Conservation (phyloP, 2,113 vertebrate genomes). For the Sialia sialis region DNA sequence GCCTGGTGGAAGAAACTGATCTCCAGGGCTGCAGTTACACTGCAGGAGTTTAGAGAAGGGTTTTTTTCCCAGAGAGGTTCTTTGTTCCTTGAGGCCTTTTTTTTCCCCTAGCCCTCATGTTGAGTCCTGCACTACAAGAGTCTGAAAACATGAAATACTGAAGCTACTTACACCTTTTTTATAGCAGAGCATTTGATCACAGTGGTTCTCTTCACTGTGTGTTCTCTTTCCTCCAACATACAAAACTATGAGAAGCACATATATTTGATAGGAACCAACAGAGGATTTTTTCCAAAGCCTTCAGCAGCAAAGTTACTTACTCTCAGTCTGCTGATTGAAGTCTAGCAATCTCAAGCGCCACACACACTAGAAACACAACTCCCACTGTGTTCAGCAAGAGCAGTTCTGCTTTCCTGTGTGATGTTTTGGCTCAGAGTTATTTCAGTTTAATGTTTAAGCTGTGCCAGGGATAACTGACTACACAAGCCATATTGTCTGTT, state of each 20-base stretch:
- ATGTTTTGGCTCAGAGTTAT: not conserved
- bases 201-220: not conserved
- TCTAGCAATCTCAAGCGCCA: not conserved
- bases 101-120: accelerated
- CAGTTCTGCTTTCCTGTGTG: not conserved
- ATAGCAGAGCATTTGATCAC: not conserved
- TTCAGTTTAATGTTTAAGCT: not conserved
- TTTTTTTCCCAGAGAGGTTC: not conserved
- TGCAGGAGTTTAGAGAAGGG: not conserved
- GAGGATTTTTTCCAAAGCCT: not conserved
- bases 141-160: not conserved
- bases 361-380: not conserved
- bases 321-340: not conserved
- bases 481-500: not conserved
- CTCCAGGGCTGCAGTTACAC: not conserved
- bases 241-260: not conserved
- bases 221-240: not conserved
- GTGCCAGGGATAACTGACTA: not conserved
- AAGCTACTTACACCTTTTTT: not conserved
- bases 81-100: accelerated
- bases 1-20: not conserved
- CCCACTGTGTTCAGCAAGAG: not conserved
- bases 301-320: not conserved
- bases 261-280: not conserved
- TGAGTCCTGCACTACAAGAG: not conserved